Evolutionary conservation across 2,888 invertebrate genomes (phyloP).

Genomic region (Sarcophaga variegata): DNA sequence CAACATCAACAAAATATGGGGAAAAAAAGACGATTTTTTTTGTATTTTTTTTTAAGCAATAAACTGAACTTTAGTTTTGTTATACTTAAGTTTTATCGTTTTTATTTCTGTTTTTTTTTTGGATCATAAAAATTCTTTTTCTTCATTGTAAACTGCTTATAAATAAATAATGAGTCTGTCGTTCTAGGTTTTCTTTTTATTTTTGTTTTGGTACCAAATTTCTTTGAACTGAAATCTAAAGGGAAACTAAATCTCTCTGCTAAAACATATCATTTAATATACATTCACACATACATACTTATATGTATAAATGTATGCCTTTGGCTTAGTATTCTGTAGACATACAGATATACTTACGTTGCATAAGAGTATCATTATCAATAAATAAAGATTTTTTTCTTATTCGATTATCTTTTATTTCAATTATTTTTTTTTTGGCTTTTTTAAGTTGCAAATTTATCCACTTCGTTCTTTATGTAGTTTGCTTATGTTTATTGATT

Average conservation of each 20-base stretch:
- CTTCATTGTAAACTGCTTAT: not conserved
- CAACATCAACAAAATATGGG: conserved; percentile 36
- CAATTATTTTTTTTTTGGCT: conserved; percentile 20
- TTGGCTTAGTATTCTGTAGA: conserved; percentile 20
- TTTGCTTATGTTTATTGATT: no score
- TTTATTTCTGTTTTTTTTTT: not conserved
- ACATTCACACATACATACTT: not conserved
- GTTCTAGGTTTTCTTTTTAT: not conserved
- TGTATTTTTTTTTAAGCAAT: not conserved
- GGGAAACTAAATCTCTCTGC: not conserved
- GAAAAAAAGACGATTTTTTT: not conserved
- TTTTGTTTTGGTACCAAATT: not conserved
- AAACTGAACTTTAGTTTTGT: conserved; percentile 2
- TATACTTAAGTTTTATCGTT: not conserved
- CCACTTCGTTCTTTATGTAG: no score
- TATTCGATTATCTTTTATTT: not conserved
- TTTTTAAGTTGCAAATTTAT: conserved; percentile 40
- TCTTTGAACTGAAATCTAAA: not conserved
- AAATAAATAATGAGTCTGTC: not conserved
- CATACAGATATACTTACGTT: conserved; percentile 6
- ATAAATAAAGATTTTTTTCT: conserved; percentile 14
- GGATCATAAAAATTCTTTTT: not conserved
- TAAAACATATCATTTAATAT: not conserved
- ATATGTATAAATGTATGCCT: conserved; percentile 1
- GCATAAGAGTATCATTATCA: conserved; percentile 36